Evolutionary conservation across 2,797 vertebrate species (phyloP), one percentile per base, ranked within the genome.

Genomic region (Myotis vivesi): DNA sequence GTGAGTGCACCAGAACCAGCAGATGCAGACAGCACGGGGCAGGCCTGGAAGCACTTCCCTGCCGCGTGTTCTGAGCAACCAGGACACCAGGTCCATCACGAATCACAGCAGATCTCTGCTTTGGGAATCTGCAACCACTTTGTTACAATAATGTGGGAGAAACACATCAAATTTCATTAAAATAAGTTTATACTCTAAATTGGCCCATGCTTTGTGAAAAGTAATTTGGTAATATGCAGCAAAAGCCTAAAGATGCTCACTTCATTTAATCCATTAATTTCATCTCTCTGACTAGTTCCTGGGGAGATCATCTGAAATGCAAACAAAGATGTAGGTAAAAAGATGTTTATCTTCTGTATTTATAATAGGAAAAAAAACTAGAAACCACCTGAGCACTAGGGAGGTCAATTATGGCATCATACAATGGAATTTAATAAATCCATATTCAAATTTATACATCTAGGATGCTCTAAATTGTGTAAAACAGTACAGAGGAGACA

Each of bases 221-320:
- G 20, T 79, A 46, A 72, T 36, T 68, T 64, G 71, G 62, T 41
- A 59, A 77, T 57, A 86, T 59, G n/a, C 19, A 69, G 66, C 87
- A 73, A 84, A 96, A 75, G 68, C 30, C 87, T 84, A 76, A 90
- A 91, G 95, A 94, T 53, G 30, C 44, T 81, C 55, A 38, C 19
- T 91, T 62, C 17, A 64, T 30, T 64, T 55, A 75, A 79, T 71
- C 76, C 36, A 71, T 57, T 76, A 87, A 92, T 68, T 89, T 46
- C 46, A 36, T 55, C 49, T 55, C 71, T 46, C 55, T 30, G 13
- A 91, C 77, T 49, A 72, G 64, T 57, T 85, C 62, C 84, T 79
- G 17, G 85, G 57, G 46, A 91, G 38, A 53, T 38, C 8, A 36
- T n/a, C 22, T 55, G 73, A 87, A 91, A 71, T 49, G 33, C 64